Conservation (phyloP, 2,888 invertebrate species). For the Psococerastis gibbosa region DNA sequence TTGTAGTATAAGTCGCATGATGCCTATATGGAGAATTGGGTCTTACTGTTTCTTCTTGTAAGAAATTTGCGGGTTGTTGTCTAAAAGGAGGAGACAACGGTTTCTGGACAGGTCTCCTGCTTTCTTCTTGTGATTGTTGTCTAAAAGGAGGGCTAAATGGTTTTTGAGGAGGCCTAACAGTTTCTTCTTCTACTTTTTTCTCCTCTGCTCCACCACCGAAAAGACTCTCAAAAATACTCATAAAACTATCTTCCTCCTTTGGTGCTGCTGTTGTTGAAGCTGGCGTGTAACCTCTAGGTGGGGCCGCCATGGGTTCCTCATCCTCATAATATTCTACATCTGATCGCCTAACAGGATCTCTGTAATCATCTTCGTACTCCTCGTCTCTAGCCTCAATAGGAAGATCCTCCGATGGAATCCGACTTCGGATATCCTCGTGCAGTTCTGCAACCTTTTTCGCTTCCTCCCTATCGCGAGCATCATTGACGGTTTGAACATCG, state of each 20-base stretch:
- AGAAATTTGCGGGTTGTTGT: no score
- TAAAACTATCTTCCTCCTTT: conserved; percentile 6
- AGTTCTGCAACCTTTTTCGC: conserved; percentile 22
- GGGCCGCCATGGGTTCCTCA: background rate
- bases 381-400: background rate
- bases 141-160: background rate
- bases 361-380: conserved; percentile 1
- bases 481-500: conserved; percentile 18
- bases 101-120: no score
- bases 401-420: background rate
- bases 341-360: background rate
- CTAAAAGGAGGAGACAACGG: no score
- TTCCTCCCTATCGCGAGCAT: conserved; percentile 22
- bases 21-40: no score
- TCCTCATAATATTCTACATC: conserved; percentile 9
- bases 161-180: background rate
- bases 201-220: conserved; percentile 4
- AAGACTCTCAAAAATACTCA: conserved; percentile 8
- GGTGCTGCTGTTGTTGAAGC: background rate
- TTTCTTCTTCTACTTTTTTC: background rate
- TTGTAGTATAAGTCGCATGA: background rate
- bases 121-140: no score
- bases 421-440: conserved; percentile 16
- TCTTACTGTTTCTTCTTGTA: no score
- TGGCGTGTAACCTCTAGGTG: background rate